Evolutionary conservation across 2,888 invertebrate genomes (phyloP).

Genomic region (Chelonus formosanus): DNA sequence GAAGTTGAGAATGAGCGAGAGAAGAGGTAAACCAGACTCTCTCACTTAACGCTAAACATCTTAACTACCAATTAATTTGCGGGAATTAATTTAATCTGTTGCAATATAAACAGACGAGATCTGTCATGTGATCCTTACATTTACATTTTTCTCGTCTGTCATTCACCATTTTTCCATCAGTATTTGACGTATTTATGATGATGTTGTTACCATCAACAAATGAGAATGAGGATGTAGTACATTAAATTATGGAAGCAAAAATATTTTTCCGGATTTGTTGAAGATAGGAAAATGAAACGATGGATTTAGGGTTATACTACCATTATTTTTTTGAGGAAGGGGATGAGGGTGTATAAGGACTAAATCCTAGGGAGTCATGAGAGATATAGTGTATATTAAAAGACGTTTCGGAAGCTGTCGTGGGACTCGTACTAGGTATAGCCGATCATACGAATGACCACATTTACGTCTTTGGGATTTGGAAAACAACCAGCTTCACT

Average conservation of each 20-base stretch:
- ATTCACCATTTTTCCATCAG: too few species aligned
- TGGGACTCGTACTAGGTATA: slow-evolving; percentile 48
- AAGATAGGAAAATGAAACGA: background rate
- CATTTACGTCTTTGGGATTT: slow-evolving; percentile 59
- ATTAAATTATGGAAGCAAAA: too few species aligned
- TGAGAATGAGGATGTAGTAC: too few species aligned
- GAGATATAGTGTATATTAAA: slow-evolving; percentile 66
- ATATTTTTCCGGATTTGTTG: background rate
- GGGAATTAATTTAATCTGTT: slow-evolving; percentile 59
- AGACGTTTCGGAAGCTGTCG: slow-evolving; percentile 58
- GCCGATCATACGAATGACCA: slow-evolving; percentile 65
- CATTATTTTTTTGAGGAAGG: slow-evolving; percentile 4
- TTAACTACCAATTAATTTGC: slow-evolving; percentile 60
- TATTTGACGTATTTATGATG: too few species aligned
- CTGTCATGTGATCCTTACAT: slow-evolving; percentile 41
- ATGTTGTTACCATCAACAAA: too few species aligned
- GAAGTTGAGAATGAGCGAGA: slow-evolving; percentile 33
- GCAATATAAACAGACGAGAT: slow-evolving; percentile 54
- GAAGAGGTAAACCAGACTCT: slow-evolving; percentile 48
- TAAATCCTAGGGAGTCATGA: slow-evolving; percentile 54
- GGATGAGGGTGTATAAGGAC: slow-evolving; percentile 34
- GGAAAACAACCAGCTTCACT: slow-evolving; percentile 47
- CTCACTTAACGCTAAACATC: slow-evolving; percentile 59
- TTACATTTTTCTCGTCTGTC: background rate
- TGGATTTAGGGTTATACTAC: slow-evolving; percentile 21